Conservation (phyloP, 2,888 invertebrate genomes). For the Neocrepidodera transversa region DNA sequence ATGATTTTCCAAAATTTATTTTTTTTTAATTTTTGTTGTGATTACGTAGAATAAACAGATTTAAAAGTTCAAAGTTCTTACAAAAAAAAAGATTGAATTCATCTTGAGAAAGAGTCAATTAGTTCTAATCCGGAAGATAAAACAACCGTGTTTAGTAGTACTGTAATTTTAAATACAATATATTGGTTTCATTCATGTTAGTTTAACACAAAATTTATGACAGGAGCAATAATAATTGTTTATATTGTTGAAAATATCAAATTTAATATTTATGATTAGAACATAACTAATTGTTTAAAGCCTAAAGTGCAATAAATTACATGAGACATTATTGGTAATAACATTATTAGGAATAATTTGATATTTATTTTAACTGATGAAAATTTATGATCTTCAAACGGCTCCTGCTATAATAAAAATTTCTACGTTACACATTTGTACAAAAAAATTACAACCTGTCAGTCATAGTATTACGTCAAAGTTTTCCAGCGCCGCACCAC, state of each 20-base stretch:
- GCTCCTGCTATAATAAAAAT: constrained; percentile 7
- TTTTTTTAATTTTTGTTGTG: too few species aligned
- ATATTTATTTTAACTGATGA: constrained; percentile 19
- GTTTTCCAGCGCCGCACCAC: not conserved
- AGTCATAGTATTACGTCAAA: constrained; percentile 8
- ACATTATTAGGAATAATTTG: constrained; percentile 10
- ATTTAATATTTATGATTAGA: not conserved
- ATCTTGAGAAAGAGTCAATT: too few species aligned
- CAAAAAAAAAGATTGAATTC: too few species aligned
- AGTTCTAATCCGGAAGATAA: too few species aligned
- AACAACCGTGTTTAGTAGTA: too few species aligned
- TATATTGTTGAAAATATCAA: not conserved
- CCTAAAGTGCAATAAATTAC: constrained; percentile 7
- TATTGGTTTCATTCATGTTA: too few species aligned
- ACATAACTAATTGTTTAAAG: not conserved
- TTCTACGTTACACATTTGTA: not conserved
- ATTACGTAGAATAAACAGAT: too few species aligned
- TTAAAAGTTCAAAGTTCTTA: too few species aligned
- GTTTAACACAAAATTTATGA: not conserved
- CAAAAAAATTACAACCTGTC: constrained; percentile 16
- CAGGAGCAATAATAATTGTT: not conserved
- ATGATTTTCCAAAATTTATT: too few species aligned
- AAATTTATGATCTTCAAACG: constrained; percentile 12
- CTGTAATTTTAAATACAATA: too few species aligned
- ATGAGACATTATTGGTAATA: not conserved